Evolutionary conservation across 2,113 vertebrate genomes (phyloP).

Genomic region (Columba livia): DNA sequence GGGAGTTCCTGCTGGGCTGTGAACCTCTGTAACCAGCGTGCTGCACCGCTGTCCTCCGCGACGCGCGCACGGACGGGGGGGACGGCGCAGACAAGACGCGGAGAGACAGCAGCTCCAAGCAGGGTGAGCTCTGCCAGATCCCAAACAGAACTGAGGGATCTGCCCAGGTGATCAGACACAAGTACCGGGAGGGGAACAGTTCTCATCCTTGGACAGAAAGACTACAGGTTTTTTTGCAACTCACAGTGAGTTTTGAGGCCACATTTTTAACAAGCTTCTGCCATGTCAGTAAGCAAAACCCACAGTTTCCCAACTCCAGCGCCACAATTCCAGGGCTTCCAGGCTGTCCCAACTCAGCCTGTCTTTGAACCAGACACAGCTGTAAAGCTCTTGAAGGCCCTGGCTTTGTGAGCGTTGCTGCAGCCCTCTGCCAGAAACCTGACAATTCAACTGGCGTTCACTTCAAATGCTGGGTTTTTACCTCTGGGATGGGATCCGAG

Average conservation of each 20-base stretch:
- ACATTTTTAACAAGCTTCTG: neutral
- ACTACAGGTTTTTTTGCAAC: neutral
- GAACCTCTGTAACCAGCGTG: neutral
- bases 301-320: rapidly evolving
- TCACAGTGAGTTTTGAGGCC: neutral
- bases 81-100: neutral
- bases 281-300: neutral
- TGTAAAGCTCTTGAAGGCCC: neutral
- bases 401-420: neutral
- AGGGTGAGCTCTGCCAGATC: neutral
- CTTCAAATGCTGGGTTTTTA: slow-evolving; percentile 5
- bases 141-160: no score
- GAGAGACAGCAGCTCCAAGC: neutral
- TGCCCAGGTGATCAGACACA: neutral
- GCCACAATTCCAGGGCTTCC: neutral
- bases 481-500: slow-evolving; percentile 95
- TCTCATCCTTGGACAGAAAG: neutral
- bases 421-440: neutral
- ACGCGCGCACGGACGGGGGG: neutral
- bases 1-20: neutral
- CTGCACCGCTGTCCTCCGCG: neutral
- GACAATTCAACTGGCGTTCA: rapidly evolving
- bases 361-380: neutral
- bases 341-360: neutral
- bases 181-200: neutral